Conservation (phyloP, 2,888 invertebrate species). For the Parasteatoda lunata region DNA sequence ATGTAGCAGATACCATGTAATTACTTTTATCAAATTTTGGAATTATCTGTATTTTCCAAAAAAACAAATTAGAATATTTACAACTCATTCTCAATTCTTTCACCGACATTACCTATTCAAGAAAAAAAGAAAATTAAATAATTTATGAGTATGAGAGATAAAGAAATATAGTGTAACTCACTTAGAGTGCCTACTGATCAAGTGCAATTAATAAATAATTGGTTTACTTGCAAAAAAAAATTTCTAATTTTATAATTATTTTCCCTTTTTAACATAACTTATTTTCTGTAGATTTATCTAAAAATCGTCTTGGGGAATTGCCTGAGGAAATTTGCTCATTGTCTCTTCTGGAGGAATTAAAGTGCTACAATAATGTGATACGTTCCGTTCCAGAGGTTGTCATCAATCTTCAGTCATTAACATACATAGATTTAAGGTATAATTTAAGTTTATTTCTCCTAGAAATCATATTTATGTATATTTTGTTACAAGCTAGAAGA, state of each 20-base stretch:
- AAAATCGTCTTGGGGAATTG: conserved; percentile 90
- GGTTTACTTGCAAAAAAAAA: not conserved
- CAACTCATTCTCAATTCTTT: too few relatives aligned
- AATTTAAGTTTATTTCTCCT: conserved; percentile 66
- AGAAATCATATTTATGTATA: not conserved
- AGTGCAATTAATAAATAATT: not conserved
- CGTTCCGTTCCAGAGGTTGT: conserved; percentile 89
- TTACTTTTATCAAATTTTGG: too few relatives aligned
- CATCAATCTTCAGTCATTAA: conserved; percentile 87
- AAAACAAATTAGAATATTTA: too few relatives aligned
- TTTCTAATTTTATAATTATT: not conserved
- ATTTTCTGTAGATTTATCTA: conserved; percentile 84
- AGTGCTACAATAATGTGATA: conserved; percentile 93
- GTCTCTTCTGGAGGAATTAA: conserved; percentile 89
- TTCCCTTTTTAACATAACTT: conserved; percentile 53
- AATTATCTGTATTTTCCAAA: too few relatives aligned
- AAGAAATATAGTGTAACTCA: not conserved
- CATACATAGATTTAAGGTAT: conserved; percentile 91
- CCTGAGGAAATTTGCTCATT: conserved; percentile 92
- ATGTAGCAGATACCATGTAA: too few relatives aligned
- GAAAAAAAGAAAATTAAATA: too few relatives aligned
- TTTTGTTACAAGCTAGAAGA: not conserved
- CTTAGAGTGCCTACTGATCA: not conserved
- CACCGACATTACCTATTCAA: too few relatives aligned
- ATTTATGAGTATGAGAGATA: too few relatives aligned